Conservation (phyloP, 2,888 invertebrate species). For the Drosophila lutescens region DNA sequence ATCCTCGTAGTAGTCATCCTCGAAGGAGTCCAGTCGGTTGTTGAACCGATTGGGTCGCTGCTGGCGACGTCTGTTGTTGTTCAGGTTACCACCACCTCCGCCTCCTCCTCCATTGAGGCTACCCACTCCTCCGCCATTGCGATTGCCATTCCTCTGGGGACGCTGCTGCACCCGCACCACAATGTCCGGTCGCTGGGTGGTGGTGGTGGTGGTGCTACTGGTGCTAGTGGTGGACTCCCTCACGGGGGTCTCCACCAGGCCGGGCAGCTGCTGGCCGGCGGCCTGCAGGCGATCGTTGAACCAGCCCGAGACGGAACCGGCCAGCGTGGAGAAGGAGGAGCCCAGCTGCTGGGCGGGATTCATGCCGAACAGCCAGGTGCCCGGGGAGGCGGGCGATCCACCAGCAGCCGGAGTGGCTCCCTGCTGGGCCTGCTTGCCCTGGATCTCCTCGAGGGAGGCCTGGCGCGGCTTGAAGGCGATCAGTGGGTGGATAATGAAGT, state of each 20-base stretch:
- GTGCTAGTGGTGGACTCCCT: conserved; percentile 49
- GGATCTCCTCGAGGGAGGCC: conserved; percentile 54
- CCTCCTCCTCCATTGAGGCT: conserved; percentile 36
- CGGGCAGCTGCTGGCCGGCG: conserved; percentile 67
- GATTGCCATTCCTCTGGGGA: conserved; percentile 51
- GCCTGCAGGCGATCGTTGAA: conserved; percentile 77
- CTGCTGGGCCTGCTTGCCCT: conserved; percentile 62
- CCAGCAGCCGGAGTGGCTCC: background rate
- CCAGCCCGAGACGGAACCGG: conserved; percentile 81
- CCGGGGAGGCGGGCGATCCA: conserved; percentile 29
- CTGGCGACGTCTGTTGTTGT: conserved; percentile 42
- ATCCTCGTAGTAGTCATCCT: conserved; percentile 67
- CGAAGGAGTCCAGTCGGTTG: conserved; percentile 54
- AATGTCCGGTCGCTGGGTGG: conserved; percentile 75
- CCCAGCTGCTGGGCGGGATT: conserved; percentile 78
- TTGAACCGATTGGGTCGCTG: conserved; percentile 68
- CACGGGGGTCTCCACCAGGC: conserved; percentile 75
- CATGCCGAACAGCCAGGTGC: conserved; percentile 74
- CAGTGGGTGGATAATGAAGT: conserved; percentile 79
- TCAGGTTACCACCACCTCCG: conserved; percentile 11
- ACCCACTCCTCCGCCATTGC: conserved; percentile 44
- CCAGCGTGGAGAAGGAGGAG: conserved; percentile 73
- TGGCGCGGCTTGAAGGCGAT: conserved; percentile 79
- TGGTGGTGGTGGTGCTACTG: conserved; percentile 53
- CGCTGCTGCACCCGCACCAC: conserved; percentile 76